Percentiles rank a stretch among this genome's conserved stretches.
These are phyloP conservation scores for Rhinella marina DNA, from an alignment of 2,797 vertebrate genomes.

Conservation along the genomic window DNA sequence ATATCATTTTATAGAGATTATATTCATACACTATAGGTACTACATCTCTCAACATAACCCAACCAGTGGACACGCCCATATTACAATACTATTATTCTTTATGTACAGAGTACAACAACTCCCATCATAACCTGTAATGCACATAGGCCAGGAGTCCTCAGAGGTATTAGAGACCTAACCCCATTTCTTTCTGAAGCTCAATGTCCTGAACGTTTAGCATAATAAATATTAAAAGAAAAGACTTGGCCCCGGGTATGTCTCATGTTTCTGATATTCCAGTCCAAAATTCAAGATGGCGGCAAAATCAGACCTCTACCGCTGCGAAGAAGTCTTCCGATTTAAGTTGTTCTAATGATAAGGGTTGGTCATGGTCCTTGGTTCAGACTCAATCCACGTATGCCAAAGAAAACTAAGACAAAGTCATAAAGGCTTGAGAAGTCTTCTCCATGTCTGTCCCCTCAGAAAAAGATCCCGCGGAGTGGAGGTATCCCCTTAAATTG, in stretches of 20 bases:
- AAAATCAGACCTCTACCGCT: neutral
- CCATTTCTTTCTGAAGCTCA: no score
- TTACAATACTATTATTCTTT: neutral
- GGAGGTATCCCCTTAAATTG: neutral
- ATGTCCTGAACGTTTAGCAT: no score
- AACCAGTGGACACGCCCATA: neutral
- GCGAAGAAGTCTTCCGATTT: neutral
- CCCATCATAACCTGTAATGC: no score
- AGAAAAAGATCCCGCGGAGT: neutral
- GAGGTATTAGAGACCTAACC: no score
- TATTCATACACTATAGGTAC: neutral
- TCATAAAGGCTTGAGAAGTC: neutral
- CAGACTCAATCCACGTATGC: neutral
- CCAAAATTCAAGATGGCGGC: neutral
- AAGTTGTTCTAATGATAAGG: neutral
- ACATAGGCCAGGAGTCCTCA: no score
- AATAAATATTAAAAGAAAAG: neutral
- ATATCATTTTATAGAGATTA: neutral
- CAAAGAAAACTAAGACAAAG: neutral
- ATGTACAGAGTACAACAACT: neutral
- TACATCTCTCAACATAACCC: neutral
- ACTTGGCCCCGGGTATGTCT: neutral
- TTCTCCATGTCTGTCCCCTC: neutral
- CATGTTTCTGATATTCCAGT: neutral
- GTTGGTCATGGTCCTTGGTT: neutral